Conservation (phyloP, 2,888 invertebrate species). For the Idaea straminata region DNA sequence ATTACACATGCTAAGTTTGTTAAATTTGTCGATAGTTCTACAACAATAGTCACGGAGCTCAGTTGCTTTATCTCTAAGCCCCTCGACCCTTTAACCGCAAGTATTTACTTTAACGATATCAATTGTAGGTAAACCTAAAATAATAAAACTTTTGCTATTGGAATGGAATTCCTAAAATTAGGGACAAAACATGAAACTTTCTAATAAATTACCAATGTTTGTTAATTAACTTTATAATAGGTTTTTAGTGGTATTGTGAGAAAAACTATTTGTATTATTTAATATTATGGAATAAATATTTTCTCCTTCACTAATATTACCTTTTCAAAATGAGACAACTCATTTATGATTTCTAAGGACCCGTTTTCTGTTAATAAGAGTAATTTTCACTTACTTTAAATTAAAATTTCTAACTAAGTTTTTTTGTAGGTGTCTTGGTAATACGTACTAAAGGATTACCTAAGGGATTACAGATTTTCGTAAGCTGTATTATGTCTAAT, state of each 20-base stretch:
- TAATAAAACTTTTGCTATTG: constrained; percentile 25
- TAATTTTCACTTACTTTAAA: no score
- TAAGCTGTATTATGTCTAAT: no score
- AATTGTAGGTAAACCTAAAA: constrained; percentile 24
- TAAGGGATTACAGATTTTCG: no score
- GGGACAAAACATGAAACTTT: not conserved
- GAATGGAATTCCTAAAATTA: constrained; percentile 13
- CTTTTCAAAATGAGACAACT: no score
- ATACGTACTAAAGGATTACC: no score
- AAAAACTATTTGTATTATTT: no score
- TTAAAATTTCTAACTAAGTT: no score
- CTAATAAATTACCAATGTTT: not conserved
- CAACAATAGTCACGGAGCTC: not conserved
- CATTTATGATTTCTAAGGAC: no score
- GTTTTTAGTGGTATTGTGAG: not conserved
- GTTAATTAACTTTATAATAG: not conserved
- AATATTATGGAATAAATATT: no score
- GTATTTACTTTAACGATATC: not conserved
- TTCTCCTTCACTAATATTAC: no score
- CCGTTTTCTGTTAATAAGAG: no score
- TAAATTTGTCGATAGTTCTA: not conserved
- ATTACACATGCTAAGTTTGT: not conserved
- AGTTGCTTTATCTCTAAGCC: not conserved
- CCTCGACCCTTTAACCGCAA: constrained; percentile 2
- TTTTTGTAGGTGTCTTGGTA: no score